Conservation (phyloP, 2,113 vertebrate genomes). For the Lucifuga dentata region DNA sequence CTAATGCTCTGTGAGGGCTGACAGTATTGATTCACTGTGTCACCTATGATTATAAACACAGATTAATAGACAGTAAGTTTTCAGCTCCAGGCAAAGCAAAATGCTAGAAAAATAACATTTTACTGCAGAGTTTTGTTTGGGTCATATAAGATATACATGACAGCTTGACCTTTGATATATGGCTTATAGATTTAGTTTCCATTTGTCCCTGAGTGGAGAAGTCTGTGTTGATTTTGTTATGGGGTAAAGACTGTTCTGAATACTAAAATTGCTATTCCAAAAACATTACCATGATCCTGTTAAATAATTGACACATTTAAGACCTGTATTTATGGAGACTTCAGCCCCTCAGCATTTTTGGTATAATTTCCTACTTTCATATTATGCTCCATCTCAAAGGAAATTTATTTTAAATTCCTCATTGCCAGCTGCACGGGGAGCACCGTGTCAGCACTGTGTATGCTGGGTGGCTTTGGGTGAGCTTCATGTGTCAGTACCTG, state of each 20-base stretch:
- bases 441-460: conserved; percentile 40
- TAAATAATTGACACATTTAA: conserved; percentile 42
- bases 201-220: conserved; percentile 29
- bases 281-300: conserved; percentile 15
- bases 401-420: conserved; percentile 47
- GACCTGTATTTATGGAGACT: conserved; percentile 8
- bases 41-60: conserved; percentile 70
- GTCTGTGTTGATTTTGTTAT: conserved; percentile 27
- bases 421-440: conserved; percentile 35
- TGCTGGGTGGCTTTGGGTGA: conserved; percentile 27
- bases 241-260: conserved; percentile 27
- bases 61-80: conserved; percentile 73
- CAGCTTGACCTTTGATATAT: conserved; percentile 48
- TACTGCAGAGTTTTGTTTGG: conserved; percentile 38
- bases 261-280: conserved; percentile 20
- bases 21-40: conserved; percentile 72
- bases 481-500: conserved; percentile 42
- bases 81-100: conserved; percentile 47
- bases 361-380: conserved; percentile 21
- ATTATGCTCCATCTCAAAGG: conserved; percentile 18
- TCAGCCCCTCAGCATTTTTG: conserved; percentile 1
- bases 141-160: conserved; percentile 52
- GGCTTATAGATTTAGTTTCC: conserved; percentile 33
- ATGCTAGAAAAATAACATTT: conserved; percentile 41
- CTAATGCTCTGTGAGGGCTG: conserved; percentile 62